Evolutionary conservation across 2,113 vertebrate genomes (phyloP).

Genomic region (Oncorhynchus tshawytscha): DNA sequence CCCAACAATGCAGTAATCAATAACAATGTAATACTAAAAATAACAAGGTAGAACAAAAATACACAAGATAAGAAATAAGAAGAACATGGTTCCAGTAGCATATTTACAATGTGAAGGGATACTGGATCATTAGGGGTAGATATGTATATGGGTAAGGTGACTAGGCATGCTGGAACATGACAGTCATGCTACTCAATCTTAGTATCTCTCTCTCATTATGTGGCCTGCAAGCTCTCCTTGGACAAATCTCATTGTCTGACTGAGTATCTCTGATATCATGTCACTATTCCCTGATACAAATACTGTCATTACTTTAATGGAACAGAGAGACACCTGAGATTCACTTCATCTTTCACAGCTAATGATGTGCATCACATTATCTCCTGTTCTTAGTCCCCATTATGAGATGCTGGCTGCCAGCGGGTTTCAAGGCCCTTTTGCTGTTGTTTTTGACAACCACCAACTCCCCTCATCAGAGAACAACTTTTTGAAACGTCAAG

Average conservation of each 20-base stretch:
- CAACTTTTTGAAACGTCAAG: too few species aligned
- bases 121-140: too few species aligned
- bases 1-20: too few species aligned
- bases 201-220: slow-evolving; percentile 11
- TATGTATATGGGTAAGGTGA: too few species aligned
- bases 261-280: slow-evolving; percentile 37
- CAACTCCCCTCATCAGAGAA: too few species aligned
- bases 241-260: slow-evolving; percentile 39
- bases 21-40: too few species aligned
- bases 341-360: slow-evolving; percentile 38
- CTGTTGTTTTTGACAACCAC: too few species aligned
- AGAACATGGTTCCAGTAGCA: too few species aligned
- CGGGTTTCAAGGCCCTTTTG: too few species aligned
- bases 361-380: not conserved
- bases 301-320: slow-evolving; percentile 44
- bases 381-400: not conserved
- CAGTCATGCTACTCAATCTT: slow-evolving; percentile 11
- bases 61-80: too few species aligned
- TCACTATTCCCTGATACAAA: slow-evolving; percentile 28
- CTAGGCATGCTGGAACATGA: not conserved
- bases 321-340: not conserved
- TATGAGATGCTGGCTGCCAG: not conserved
- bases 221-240: slow-evolving; percentile 18
- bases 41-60: too few species aligned
- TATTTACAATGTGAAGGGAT: too few species aligned